Evolutionary conservation across 2,113 vertebrate genomes (phyloP), one percentile per base, ranked within the genome.

Genomic region (Dipodomys stephensi): DNA sequence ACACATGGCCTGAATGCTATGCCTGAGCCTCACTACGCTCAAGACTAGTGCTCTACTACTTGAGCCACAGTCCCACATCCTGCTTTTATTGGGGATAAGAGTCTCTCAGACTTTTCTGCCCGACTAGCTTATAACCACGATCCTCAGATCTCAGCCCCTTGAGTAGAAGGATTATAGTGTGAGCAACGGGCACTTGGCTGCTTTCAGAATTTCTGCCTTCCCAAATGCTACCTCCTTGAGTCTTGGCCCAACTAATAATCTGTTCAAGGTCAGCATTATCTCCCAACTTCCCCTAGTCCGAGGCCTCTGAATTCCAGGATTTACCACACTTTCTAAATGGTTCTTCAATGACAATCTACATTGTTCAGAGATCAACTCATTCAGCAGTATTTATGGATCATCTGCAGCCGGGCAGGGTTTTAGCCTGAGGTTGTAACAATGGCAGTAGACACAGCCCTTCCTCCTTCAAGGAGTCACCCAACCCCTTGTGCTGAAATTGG

Each of bases 281-380:
- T 87, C 23, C 46, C 15, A 65, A 44, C 22, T 85, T 76, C 60
- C 86, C 90, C 28, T 77, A 81, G 74, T 49, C 64, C 53, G 57
- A 74, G 49, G 71, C 12, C 62, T 85, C 35, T 83, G 64, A 71
- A 69, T 39, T 80, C n/a, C 49, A 94, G 80, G 89, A 92, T 72
- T 74, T 74, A 4, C 25, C 60, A 83, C 44, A 64, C 78, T 73
- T 62, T 30, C 76, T 67, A 90, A 95, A 83, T 62, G 6, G 39
- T 85, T 73, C 76, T 92, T 53, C 18, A 76, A 6, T 76, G 69
- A 57, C 25, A 67, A 77, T 86, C 30, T 83, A 88, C 79, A 80
- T n/a, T 91, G 35, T 87, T 92, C 62, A 85, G 74, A 88, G 53
- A 49, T 22, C 8, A 28, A 74, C 57, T 84, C 87, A 74, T 78